Evolutionary conservation across 2,113 vertebrate species (phyloP).

Genomic region (Silurus asotus): DNA sequence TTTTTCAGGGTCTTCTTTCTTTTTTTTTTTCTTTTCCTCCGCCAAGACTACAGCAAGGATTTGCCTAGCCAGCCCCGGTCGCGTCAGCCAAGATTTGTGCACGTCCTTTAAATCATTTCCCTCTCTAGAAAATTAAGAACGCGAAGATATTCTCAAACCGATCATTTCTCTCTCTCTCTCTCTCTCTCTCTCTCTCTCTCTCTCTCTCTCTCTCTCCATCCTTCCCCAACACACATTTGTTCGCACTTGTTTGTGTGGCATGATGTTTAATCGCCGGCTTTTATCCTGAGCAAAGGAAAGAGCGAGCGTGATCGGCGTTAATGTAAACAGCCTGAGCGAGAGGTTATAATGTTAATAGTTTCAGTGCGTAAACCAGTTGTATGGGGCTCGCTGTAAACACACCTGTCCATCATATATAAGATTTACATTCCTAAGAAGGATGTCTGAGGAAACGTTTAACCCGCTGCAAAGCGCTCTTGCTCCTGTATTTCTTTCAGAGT

Average conservation of each 20-base stretch:
- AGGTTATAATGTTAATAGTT: constrained; percentile 69
- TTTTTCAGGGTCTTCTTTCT: neutral
- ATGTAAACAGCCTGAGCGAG: constrained; percentile 67
- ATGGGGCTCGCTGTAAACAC: constrained; percentile 43
- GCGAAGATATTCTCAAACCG: constrained; percentile 74
- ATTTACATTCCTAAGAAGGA: constrained; percentile 52
- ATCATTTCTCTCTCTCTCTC: constrained; percentile 58
- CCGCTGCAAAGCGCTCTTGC: neutral
- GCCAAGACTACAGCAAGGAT: constrained; percentile 41
- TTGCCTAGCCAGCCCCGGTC: constrained; percentile 65
- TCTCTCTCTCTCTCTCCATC: constrained; percentile 12
- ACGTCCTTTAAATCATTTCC: constrained; percentile 76
- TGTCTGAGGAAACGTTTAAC: constrained; percentile 7
- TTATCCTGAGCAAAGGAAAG: constrained; percentile 57
- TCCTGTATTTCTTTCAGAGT: neutral
- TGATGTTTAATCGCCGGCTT: constrained; percentile 63
- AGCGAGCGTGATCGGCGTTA: constrained; percentile 55
- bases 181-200: constrained; percentile 22
- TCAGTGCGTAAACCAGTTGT: constrained; percentile 55
- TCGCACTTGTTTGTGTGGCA: constrained; percentile 55
- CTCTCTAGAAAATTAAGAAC: constrained; percentile 78
- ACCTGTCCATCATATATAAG: constrained; percentile 45
- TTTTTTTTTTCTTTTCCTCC: neutral
- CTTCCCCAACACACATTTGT: constrained; percentile 64
- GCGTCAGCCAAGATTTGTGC: constrained; percentile 77